These are phyloP conservation scores for Acestrorhynchus altus DNA, from an alignment of 2,797 vertebrate genomes.

Conservation along the genomic window DNA sequence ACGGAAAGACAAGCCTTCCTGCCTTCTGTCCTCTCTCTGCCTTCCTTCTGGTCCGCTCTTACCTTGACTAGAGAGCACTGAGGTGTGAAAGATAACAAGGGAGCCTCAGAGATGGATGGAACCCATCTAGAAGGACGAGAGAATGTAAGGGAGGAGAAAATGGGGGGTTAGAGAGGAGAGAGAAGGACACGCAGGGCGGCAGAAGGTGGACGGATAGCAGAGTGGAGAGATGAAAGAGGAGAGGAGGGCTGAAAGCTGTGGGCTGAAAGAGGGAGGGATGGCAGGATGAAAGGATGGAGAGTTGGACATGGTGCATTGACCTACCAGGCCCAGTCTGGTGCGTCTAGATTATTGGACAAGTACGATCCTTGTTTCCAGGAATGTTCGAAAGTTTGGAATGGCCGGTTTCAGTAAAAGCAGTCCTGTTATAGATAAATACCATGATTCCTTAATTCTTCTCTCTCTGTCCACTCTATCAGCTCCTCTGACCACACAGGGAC, in stretches of 20 bases:
- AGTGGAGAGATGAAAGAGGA: constrained; percentile 19
- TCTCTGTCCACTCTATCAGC: no score
- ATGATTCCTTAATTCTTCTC: no score
- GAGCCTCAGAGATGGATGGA: neutral
- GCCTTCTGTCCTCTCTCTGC: constrained; percentile 49
- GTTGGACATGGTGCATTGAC: constrained; percentile 17
- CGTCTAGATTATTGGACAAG: no score
- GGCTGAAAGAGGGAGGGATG: constrained; percentile 36
- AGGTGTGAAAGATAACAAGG: constrained; percentile 51
- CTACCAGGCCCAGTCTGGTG: neutral
- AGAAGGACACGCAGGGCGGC: constrained; percentile 54
- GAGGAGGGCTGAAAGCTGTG: constrained; percentile 23
- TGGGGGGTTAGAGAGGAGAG: constrained; percentile 62
- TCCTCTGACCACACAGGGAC: no score
- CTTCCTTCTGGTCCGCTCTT: constrained; percentile 38
- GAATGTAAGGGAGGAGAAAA: constrained; percentile 58
- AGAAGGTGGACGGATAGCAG: constrained; percentile 22
- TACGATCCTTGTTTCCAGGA: no score
- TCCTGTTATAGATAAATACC: no score
- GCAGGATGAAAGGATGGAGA: constrained; percentile 14
- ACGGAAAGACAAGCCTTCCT: constrained; percentile 9
- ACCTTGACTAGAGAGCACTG: constrained; percentile 31
- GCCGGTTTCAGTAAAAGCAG: no score
- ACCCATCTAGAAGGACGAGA: constrained; percentile 52
- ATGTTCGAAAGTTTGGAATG: no score